Percentiles rank a stretch among this genome's conserved stretches.
Conservation (phyloP, 2,888 invertebrate genomes). For the Scaptomyza polygonia region DNA sequence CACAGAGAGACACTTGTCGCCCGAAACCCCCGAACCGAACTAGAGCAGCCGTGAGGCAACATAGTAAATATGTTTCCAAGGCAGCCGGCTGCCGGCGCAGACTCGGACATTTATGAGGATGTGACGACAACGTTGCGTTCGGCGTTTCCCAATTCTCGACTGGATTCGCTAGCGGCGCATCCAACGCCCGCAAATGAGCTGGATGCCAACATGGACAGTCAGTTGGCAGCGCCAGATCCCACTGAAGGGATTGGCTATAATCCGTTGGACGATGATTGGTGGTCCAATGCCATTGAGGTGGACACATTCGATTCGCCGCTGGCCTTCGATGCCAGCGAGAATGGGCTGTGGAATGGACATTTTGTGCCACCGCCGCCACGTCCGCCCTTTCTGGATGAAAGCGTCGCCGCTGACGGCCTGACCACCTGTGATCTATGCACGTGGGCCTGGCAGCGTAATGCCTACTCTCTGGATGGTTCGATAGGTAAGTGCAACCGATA, state of each 20-base stretch:
- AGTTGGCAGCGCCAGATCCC: slow-evolving; percentile 70
- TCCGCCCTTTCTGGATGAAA: slow-evolving; percentile 88
- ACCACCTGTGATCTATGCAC: slow-evolving; percentile 90
- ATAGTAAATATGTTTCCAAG: slow-evolving; percentile 83
- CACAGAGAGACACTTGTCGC: slow-evolving; percentile 74
- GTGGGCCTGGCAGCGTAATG: slow-evolving; percentile 89
- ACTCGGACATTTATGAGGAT: slow-evolving; percentile 76
- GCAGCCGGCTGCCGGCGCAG: slow-evolving; percentile 74
- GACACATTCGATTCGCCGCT: slow-evolving; percentile 84
- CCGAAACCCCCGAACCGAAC: slow-evolving; percentile 39
- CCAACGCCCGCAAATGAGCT: slow-evolving; percentile 35
- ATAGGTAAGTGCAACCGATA: slow-evolving; percentile 85
- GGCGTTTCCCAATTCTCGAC: slow-evolving; percentile 83
- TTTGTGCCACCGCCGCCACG: slow-evolving; percentile 89
- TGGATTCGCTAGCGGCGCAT: slow-evolving; percentile 77
- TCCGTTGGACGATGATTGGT: slow-evolving; percentile 83
- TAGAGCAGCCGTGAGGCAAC: slow-evolving; percentile 25
- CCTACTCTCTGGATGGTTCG: slow-evolving; percentile 86
- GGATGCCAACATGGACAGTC: slow-evolving; percentile 58
- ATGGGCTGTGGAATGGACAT: slow-evolving; percentile 84
- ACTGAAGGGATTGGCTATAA: slow-evolving; percentile 50
- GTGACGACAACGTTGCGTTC: slow-evolving; percentile 82
- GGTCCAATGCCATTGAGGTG: slow-evolving; percentile 84
- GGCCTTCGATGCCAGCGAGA: slow-evolving; percentile 84
- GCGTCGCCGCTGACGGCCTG: slow-evolving; percentile 88